Base-by-base conservation (phyloP, 2,113 vertebrate species). In the Rissa tridactyla region DNA sequence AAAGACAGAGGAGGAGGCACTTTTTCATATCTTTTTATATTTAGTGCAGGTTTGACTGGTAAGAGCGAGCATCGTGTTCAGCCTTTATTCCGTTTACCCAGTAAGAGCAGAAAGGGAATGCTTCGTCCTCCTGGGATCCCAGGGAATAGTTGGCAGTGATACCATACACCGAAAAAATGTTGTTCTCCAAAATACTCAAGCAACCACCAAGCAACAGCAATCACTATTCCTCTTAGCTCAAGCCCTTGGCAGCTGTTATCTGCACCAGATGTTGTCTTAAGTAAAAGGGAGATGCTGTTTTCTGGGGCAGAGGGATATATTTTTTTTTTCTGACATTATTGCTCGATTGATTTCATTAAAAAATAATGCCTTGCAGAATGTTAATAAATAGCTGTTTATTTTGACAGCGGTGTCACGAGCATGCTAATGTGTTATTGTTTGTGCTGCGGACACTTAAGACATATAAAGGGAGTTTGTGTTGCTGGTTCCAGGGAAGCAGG, bases 261-360 rank as follows among this genome's bases (percentile, higher is more conserved):
- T 97, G 81, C 78, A 96, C 97, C 97, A 98, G 97, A 98, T 98
- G 97, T 98, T 97, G 95, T 95, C 93, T 85, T 96, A 88, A 97
- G 89, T 68, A 77, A 82, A 97, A 97, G 61, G 88, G 95, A 98
- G 97, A 97, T 97, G 97, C 92, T 97, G 80, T 96, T 96, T 97
- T 97, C 96, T 92, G 58, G 94, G 95, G 93, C 95, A 97, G 95
- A 95, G 94, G 92, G 80, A 92, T 96, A 92, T 69, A 71, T 97
- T 80, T 78, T 81, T 78, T 93, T 82, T 91, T 94, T 80, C 86
- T 97, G 96, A 97, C 97, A 51, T 97, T 97, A 97, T 90, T 95
- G 71, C 95, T 89, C 13, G 3, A 85, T 88, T 64, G 95, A 71
- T 94, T 84, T 92, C 89, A 92, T 96, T 84, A 32, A n/a, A 95